Evolutionary conservation across 2,797 vertebrate species (phyloP), one percentile per base, ranked within the genome.

Genomic region (Phaenicophaeus curvirostris): DNA sequence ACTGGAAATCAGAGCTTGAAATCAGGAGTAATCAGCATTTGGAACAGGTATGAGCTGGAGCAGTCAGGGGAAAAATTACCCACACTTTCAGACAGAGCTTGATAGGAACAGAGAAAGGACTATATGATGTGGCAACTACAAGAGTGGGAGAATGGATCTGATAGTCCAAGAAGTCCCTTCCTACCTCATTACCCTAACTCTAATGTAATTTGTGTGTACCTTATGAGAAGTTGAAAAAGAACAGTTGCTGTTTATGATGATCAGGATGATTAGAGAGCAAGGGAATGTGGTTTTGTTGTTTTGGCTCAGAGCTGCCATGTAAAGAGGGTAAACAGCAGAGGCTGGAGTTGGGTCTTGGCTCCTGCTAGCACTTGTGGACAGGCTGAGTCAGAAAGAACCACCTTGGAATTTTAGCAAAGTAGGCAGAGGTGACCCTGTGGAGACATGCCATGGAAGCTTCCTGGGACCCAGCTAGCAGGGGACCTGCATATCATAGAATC

Each of bases 271-370:
- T 41, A 86, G 74, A 87, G 53, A 90, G 86, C 81, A 90, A 76
- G 90, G 81, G 59, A 94, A 93, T 76, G 84, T 44, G 91, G 81
- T 63, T 87, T 94, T 82, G 39, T n/a, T 95, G 55, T 94, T 94
- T 90, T 82, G 81, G 41, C 78, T 90, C 50, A 75, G 62, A 89
- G 89, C 59, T 90, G 67, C 75, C 59, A 30, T 77, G 69, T 46
- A 15, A 79, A 85, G 74, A 79, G 11, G 35, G 28, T 55, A 82
- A 90, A 77, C 59, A 82, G 93, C 62, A 84, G 63, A 66, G 67
- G 62, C 74, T 84, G 80, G 35, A 76, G 71, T 63, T 82, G 41
- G 11, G 42, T 46, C 35, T 66, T 1, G 0, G 28, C 63, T 91
- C 51, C 61, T 85, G 66, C 51, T 66, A 42, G 46, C 0, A 4